phyloP scores from a whole-genome alignment of 2,888 invertebrate genomes.

The Phyllotreta cruciferae region DNA sequence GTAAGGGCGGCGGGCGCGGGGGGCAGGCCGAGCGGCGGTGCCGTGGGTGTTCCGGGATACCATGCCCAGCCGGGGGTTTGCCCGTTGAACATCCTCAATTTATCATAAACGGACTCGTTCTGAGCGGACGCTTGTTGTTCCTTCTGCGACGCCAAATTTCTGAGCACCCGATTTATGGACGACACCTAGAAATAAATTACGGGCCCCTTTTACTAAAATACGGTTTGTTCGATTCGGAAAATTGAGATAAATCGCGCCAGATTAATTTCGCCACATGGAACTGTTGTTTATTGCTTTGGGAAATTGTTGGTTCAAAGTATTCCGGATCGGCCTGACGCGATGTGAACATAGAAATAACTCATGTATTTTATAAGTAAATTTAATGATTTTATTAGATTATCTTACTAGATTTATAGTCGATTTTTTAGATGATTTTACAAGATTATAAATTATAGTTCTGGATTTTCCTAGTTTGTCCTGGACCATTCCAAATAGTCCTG shows the following conservation, averaged over 20 bases:
- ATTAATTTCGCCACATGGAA: background rate
- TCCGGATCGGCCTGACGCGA: no score
- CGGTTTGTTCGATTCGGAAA: constrained; percentile 12
- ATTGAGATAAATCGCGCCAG: background rate
- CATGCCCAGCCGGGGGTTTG: constrained; percentile 87
- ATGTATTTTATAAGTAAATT: no score
- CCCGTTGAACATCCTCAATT: constrained; percentile 93
- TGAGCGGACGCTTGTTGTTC: constrained; percentile 86
- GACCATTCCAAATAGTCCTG: no score
- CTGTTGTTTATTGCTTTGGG: no score
- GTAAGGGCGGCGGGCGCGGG: constrained; percentile 62
- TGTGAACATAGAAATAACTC: no score
- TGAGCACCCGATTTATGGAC: constrained; percentile 95
- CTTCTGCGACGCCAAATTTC: constrained; percentile 96
- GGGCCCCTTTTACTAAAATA: background rate
- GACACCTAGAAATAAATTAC: constrained; percentile 77
- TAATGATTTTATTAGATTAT: no score
- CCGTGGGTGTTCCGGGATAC: constrained; percentile 82
- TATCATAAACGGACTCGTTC: constrained; percentile 93
- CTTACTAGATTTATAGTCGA: no score
- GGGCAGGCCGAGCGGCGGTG: constrained; percentile 70
- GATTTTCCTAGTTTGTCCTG: no score
- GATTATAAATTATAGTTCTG: no score
- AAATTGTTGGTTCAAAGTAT: no score
- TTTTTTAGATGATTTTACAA: no score